Base-by-base conservation (phyloP, 2,797 vertebrate species). In the Microcaecilia unicolor region DNA sequence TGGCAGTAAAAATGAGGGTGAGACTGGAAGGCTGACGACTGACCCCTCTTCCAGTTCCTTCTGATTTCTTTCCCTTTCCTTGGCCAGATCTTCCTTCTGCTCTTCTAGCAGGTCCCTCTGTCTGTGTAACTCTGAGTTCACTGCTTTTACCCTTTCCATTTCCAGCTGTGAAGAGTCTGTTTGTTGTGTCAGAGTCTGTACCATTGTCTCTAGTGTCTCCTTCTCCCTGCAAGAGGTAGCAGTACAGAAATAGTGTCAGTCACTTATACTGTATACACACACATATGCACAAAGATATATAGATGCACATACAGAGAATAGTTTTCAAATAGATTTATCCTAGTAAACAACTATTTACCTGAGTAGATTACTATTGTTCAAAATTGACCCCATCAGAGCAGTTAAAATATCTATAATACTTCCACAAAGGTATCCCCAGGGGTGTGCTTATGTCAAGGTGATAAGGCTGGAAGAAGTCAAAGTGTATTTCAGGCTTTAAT, bases 31-130 rank as follows among this genome's bases (percentile, higher is more conserved):
- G 29, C 15, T 6, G 10, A 12, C 26, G 10, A 41, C 61, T 23
- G 72, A 89, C 87, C 87, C 80, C 75, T 78, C 59, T 22, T 80
- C 72, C 38, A 74, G 67, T 54, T 84, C 76, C 3, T 70, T 52
- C 28, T 37, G 58, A 36, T 70, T 71, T 21, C 54, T 58, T 55
- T 67, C 55, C 31, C 76, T 57, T 59, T 74, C 80, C 43, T 37
- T 72, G 44, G 63, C 72, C 43, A 83, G 64, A 50, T 83, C 85
- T 8, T 82, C 73, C 47, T 70, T 72, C 59, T 81, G 83, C 53
- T 82, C 73, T 22, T 70, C 65, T 28, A 81, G 52, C 44, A 76
- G 64, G 57, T 71, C 69, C 22, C 72, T 44, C 52, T 84, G 69
- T 28, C 76, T 67, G 51, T 76, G 77, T 22, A 88, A 70, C 26